Evolutionary conservation across 23 tunicate genomes (phyloP).

Genomic region (Ciona savignyi): DNA sequence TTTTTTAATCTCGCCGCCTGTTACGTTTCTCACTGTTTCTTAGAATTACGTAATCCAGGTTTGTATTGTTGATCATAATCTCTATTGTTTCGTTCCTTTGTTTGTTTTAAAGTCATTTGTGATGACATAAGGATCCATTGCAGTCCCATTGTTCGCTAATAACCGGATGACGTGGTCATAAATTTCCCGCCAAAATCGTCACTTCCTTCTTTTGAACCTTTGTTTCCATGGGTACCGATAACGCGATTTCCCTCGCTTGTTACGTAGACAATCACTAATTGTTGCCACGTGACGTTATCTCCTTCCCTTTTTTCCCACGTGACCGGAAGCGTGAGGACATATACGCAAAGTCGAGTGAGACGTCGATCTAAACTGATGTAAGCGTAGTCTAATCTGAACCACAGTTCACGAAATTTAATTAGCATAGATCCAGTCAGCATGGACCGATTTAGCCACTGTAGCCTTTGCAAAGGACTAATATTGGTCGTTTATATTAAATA

Average conservation of each 20-base stretch:
- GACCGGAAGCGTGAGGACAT: not conserved
- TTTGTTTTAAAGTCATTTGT: not conserved
- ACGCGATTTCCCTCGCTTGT: not conserved
- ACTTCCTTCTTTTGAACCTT: not conserved
- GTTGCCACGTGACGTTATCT: not conserved
- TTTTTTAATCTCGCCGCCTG: too few relatives aligned
- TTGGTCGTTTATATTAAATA: too few relatives aligned
- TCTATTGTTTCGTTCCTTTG: not conserved
- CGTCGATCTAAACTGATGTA: too few relatives aligned
- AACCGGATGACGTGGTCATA: not conserved
- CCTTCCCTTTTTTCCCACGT: constrained; percentile 1
- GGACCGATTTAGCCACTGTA: too few relatives aligned
- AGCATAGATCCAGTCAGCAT: too few relatives aligned
- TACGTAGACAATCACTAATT: not conserved
- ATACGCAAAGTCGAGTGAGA: too few relatives aligned
- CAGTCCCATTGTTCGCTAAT: not conserved
- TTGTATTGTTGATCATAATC: too few relatives aligned
- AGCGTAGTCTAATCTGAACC: too few relatives aligned
- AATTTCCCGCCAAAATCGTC: not conserved
- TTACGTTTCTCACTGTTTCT: too few relatives aligned
- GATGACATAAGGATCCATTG: not conserved
- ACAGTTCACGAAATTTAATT: too few relatives aligned
- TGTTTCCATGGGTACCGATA: not conserved
- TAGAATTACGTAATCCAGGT: too few relatives aligned
- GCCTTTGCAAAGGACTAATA: too few relatives aligned